These are phyloP conservation scores for Boloria euphrosyne DNA, from an alignment of 2,888 invertebrate species.

Conservation along the genomic window DNA sequence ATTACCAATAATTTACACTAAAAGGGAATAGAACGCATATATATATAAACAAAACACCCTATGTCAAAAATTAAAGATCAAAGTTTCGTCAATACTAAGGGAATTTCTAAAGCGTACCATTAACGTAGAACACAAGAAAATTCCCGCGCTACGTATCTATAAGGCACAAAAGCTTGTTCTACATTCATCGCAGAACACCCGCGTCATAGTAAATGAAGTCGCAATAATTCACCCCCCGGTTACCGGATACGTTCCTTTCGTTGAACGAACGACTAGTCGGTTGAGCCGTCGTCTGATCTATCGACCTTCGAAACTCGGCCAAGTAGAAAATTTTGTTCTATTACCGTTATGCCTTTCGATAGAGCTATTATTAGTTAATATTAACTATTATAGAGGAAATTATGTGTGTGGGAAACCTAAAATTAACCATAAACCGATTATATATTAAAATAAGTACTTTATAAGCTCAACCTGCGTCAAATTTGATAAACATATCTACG, in stretches of 20 bases:
- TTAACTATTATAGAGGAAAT: constrained; percentile 2
- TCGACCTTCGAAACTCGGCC: constrained; percentile 14
- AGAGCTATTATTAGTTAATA: constrained; percentile 1
- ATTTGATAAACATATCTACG: too few relatives aligned
- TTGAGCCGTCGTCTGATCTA: constrained; percentile 32
- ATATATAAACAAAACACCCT: neutral
- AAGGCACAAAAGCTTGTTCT: constrained; percentile 50
- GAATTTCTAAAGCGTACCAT: constrained; percentile 5
- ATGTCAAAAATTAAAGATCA: neutral
- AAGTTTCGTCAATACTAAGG: constrained; percentile 2
- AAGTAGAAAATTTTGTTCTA: constrained; percentile 23
- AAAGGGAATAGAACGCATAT: too few relatives aligned
- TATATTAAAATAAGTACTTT: too few relatives aligned
- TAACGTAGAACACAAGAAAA: constrained; percentile 44
- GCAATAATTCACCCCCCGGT: constrained; percentile 64
- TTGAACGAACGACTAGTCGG: constrained; percentile 42
- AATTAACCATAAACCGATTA: too few relatives aligned
- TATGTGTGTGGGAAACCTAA: neutral
- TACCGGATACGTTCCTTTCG: constrained; percentile 60
- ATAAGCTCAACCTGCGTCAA: too few relatives aligned
- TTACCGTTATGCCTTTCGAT: constrained; percentile 11
- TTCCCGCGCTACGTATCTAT: constrained; percentile 40
- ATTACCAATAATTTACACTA: too few relatives aligned
- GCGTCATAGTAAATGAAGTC: constrained; percentile 67
- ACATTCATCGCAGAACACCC: constrained; percentile 56